Evolutionary conservation across 2,888 invertebrate species (phyloP), one percentile per base, ranked within the genome.

Genomic region (Acheta domesticus): DNA sequence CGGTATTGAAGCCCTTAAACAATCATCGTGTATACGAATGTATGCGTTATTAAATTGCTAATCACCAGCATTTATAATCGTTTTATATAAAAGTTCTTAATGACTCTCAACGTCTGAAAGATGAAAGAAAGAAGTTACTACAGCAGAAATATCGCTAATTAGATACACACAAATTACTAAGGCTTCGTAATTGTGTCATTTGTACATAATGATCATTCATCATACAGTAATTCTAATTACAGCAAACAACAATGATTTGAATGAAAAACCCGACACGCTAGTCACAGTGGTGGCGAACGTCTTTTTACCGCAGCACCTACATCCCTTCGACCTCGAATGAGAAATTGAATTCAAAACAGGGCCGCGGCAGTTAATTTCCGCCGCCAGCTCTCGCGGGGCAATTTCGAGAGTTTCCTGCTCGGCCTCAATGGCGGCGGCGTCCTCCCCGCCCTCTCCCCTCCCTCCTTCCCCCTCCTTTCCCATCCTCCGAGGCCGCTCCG

Each of bases 321-420:
- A 14, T 62, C 62, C 62, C 62, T 62, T 19, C 62, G 62, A 62
- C 62, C 62, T 62, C 62, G n/a, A 62, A 62, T 62, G 62, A 62
- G 62, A 62, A 62, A 62, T 62, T 62, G 62, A 62, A 62, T 62
- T 62, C 62, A 62, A 62, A 62, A 62, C 62, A 62, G 62, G 62
- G 62, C 62, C 62, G 62, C 62, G 62, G 62, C 62, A 62, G 62
- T 62, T 62, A 62, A 62, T 62, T 62, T 62, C 62, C 62, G 62
- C 62, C 62, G n/a, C 62, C 14, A 62, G 62, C 62, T 62, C 62
- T 62, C 62, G 62, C 62, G 62, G n/a, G 62, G 62, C 62, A 62
- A 62, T 62, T 62, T 62, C 62, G 62, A 62, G 62, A 62, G 62
- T 62, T 62, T 62, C 62, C 62, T 62, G 62, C 62, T 62, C 62